Evolutionary conservation across 2,797 vertebrate genomes (phyloP).

Genomic region (Thamnophis elegans): DNA sequence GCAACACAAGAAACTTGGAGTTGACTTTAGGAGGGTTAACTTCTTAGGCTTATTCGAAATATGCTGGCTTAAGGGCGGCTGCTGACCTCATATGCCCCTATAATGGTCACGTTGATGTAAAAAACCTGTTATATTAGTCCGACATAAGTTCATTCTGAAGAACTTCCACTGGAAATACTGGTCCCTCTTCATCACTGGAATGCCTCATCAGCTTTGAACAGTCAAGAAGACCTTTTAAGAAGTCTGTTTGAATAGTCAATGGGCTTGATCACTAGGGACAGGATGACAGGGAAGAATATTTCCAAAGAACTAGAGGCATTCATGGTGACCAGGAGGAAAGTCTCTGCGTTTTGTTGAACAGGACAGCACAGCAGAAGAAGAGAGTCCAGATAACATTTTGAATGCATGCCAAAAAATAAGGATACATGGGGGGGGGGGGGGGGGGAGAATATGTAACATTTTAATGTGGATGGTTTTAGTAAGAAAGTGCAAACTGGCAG

Average conservation of each 20-base stretch:
- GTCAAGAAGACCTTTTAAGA: not conserved
- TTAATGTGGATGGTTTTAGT: not conserved
- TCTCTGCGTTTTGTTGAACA: not conserved
- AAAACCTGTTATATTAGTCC: constrained; percentile 8
- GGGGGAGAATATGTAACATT: not conserved
- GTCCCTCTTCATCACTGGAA: not conserved
- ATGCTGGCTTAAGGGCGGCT: constrained; percentile 18
- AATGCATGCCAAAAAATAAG: not conserved
- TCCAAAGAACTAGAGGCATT: not conserved
- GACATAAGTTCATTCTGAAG: constrained; percentile 8
- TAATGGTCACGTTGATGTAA: not conserved
- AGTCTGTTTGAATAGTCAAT: not conserved
- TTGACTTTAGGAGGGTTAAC: not conserved
- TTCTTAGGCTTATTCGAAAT: constrained; percentile 21
- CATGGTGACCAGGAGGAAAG: not conserved
- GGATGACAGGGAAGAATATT: not conserved
- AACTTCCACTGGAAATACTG: not conserved
- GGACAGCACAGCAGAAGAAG: not conserved
- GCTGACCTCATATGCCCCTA: not conserved
- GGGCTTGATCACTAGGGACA: not conserved
- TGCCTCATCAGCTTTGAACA: not conserved
- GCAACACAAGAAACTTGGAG: fast-evolving
- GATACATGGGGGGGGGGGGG: not conserved
- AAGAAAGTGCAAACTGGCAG: not conserved
- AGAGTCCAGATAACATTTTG: not conserved